Percentiles rank a stretch among this genome's conserved stretches.
Conservation (phyloP, 2,888 invertebrate species). For the Celastrina argiolus region DNA sequence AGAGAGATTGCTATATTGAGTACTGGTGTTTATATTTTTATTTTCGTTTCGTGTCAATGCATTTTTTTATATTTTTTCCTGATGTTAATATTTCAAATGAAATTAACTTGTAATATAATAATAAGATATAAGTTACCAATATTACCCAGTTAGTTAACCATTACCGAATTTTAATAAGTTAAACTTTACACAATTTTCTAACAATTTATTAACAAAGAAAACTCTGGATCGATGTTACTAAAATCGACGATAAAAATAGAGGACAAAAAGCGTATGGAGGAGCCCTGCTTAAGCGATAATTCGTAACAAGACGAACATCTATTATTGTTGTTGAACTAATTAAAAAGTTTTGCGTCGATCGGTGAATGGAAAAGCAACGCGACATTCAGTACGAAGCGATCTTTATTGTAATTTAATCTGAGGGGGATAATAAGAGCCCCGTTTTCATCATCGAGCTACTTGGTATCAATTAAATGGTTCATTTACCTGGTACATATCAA, state of each 20-base stretch:
- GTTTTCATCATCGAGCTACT: constrained; percentile 1
- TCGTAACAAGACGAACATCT: constrained; percentile 55
- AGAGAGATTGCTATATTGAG: background rate
- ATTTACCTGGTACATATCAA: background rate
- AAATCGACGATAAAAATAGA: constrained; percentile 9
- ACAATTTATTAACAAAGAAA: background rate
- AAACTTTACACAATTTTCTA: no score
- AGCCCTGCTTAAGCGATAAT: constrained; percentile 39
- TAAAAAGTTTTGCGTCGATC: constrained; percentile 63
- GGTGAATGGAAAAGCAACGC: constrained; percentile 43
- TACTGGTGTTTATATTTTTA: background rate
- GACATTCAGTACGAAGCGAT: constrained; percentile 39
- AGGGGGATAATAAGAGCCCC: background rate
- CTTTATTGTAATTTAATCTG: constrained; percentile 28
- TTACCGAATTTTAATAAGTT: no score
- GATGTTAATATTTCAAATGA: background rate
- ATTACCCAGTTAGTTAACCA: no score
- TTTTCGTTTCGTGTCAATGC: background rate
- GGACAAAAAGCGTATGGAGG: constrained; percentile 1
- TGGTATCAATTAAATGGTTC: background rate
- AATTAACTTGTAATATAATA: background rate
- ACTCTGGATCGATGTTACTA: background rate
- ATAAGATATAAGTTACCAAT: background rate
- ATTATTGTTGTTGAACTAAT: constrained; percentile 67
- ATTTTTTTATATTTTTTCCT: background rate